phyloP scores from a whole-genome alignment of 2,113 vertebrate genomes.

The Lagopus leucura region DNA sequence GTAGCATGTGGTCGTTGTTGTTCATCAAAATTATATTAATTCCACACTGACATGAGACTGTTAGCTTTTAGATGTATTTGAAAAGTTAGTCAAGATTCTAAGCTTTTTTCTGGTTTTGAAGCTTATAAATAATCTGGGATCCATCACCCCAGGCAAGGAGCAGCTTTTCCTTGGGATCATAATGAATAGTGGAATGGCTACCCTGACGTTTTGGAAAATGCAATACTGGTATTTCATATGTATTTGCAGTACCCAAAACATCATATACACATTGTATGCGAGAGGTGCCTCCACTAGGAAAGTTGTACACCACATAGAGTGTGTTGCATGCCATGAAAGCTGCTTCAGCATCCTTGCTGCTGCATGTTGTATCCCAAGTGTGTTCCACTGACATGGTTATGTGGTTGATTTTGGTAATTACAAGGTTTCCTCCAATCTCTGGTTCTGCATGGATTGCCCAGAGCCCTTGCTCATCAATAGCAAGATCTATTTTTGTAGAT shows the following conservation, averaged over 20 bases:
- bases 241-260: conserved; percentile 79
- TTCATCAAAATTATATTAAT: not conserved
- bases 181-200: conserved; percentile 88
- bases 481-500: conserved; percentile 88
- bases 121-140: conserved; percentile 91
- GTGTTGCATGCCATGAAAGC: conserved; percentile 91
- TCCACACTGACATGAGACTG: not conserved
- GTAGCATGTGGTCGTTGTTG: not conserved
- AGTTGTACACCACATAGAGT: conserved; percentile 91
- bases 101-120: conserved; percentile 80
- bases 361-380: conserved; percentile 90
- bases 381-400: conserved; percentile 80
- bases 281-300: conserved; percentile 83
- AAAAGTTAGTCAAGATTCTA: not conserved
- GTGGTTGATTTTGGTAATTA: conserved; percentile 89
- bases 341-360: conserved; percentile 86
- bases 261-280: conserved; percentile 89
- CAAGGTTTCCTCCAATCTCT: conserved; percentile 83
- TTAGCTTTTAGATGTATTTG: not conserved
- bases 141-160: conserved; percentile 95
- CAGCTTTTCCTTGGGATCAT: conserved; percentile 88
- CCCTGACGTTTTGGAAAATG: conserved; percentile 89
- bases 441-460: conserved; percentile 91
- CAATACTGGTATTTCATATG: conserved; percentile 73
- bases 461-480: conserved; percentile 91